Conservation (phyloP, 2,113 vertebrate species). For the Siniperca knerii region DNA sequence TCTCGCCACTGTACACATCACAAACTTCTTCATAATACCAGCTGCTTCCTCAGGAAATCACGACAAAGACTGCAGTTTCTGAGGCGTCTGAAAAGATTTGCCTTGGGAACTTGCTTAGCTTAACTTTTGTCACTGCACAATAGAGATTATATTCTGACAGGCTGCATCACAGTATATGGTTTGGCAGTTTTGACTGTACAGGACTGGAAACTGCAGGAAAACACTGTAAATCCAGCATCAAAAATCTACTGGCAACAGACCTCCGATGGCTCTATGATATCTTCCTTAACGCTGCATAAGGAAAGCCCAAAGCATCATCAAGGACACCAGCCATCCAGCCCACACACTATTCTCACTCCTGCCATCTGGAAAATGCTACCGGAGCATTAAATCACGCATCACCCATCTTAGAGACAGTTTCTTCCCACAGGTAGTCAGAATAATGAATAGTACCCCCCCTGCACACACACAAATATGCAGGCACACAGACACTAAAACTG, state of each 20-base stretch:
- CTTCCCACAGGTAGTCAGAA: conserved; percentile 69
- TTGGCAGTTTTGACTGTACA: conserved; percentile 38
- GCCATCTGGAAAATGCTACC: conserved; percentile 70
- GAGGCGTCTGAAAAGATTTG: conserved; percentile 41
- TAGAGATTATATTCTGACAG: conserved; percentile 37
- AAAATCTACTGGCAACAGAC: conserved; percentile 52
- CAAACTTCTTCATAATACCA: conserved; percentile 20
- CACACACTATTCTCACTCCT: conserved; percentile 66
- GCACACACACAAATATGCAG: neutral
- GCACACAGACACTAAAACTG: conserved; percentile 30
- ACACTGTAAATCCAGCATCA: conserved; percentile 51
- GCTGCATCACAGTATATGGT: conserved; percentile 30
- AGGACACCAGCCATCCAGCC: conserved; percentile 75
- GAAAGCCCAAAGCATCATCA: conserved; percentile 73
- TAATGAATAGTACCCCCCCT: conserved; percentile 58
- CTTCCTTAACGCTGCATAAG: conserved; percentile 70
- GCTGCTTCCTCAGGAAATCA: conserved; percentile 42
- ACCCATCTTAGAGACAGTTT: conserved; percentile 58
- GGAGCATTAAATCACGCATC: conserved; percentile 70
- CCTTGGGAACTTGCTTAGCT: conserved; percentile 28
- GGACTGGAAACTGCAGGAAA: conserved; percentile 38
- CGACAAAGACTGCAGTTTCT: conserved; percentile 33
- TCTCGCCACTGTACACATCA: conserved; percentile 12
- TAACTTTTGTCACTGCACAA: conserved; percentile 34
- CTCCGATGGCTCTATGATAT: conserved; percentile 52